Evolutionary conservation across 2,888 invertebrate genomes (phyloP).

Genomic region (Cheilosia urbana): DNA sequence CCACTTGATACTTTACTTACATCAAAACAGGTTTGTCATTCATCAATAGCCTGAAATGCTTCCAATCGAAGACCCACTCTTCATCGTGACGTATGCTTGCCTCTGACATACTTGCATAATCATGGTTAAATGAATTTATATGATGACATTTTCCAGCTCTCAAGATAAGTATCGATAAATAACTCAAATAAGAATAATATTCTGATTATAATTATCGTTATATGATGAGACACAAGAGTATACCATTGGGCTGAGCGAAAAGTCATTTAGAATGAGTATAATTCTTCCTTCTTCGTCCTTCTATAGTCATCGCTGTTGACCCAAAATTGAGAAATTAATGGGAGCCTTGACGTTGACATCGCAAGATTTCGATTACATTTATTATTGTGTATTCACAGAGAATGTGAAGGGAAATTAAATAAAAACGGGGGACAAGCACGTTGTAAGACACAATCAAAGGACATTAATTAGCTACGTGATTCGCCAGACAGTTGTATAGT

Average conservation of each 20-base stretch:
- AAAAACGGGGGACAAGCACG: neutral
- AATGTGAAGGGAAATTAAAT: conserved; percentile 9
- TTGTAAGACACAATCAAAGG: neutral
- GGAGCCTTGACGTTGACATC: neutral
- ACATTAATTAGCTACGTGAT: conserved; percentile 15
- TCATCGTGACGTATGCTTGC: conserved; percentile 1
- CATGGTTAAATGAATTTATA: conserved; percentile 27
- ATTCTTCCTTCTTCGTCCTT: neutral
- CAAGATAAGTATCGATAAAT: conserved; percentile 5
- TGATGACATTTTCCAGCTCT: conserved; percentile 21
- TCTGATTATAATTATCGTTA: conserved; percentile 18
- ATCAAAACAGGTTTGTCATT: no score
- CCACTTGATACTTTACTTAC: no score
- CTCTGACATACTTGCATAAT: neutral
- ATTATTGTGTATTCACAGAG: neutral
- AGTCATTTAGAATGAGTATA: neutral
- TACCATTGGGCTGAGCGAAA: neutral
- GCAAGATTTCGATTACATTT: neutral
- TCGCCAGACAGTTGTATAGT: neutral
- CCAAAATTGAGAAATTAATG: no score
- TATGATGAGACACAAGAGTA: neutral
- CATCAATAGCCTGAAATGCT: neutral
- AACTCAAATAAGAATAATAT: neutral
- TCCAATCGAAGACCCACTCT: neutral
- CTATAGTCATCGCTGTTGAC: neutral